A percentile compares a stretch with the other conserved stretches of the same genome.
phyloP scores from a whole-genome alignment of 2,797 vertebrate genomes.

The Myotis findleyi region DNA sequence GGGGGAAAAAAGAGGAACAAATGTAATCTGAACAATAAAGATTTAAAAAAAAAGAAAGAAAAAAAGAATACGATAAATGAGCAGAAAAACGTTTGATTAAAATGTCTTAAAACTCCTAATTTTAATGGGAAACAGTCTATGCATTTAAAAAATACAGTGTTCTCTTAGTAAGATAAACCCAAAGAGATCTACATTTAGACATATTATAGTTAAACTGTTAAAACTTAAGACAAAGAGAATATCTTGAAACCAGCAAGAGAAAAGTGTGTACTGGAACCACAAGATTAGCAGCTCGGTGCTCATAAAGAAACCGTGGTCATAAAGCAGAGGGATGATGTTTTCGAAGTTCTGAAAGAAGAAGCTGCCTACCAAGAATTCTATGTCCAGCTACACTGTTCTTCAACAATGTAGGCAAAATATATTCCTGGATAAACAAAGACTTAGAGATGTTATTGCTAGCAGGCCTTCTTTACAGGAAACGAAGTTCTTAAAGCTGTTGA shows the following conservation, averaged over 20 bases:
- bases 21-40: too few species aligned
- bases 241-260: not conserved
- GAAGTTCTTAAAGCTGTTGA: constrained; percentile 9
- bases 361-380: not conserved
- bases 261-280: not conserved
- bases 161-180: not conserved
- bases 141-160: not conserved
- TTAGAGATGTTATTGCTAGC: not conserved
- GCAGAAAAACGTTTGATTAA: not conserved
- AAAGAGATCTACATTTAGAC: not conserved
- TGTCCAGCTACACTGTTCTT: not conserved
- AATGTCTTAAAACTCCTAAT: not conserved
- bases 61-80: not conserved
- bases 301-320: not conserved
- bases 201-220: not conserved
- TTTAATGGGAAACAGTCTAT: not conserved
- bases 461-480: not conserved
- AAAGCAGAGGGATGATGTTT: not conserved
- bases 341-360: not conserved
- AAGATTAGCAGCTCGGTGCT: not conserved
- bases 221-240: not conserved
- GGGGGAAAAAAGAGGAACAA: too few species aligned
- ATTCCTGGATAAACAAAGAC: not conserved
- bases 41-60: not conserved
- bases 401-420: not conserved